These are phyloP conservation scores for Parus major DNA, from an alignment of 2,113 vertebrate genomes.

Conservation along the genomic window DNA sequence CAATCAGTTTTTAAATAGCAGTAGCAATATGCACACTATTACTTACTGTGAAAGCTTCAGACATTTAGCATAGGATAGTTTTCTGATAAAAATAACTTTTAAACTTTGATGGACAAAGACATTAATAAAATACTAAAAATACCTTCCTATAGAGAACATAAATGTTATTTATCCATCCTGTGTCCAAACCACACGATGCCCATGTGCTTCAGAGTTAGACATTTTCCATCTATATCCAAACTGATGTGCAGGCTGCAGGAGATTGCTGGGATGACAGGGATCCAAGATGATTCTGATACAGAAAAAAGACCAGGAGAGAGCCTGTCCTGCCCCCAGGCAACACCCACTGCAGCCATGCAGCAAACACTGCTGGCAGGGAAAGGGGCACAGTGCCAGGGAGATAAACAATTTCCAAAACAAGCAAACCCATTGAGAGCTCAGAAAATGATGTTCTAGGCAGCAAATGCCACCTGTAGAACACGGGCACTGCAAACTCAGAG, in stretches of 20 bases:
- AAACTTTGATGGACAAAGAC: not conserved
- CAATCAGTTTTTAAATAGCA: slow-evolving; percentile 1
- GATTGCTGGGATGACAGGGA: not conserved
- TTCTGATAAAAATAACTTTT: not conserved
- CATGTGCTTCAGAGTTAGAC: not conserved
- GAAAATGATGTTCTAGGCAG: not conserved
- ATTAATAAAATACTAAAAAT: not conserved
- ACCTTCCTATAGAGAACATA: not conserved
- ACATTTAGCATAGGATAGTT: not conserved
- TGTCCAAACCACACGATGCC: not conserved
- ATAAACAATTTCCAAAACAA: not conserved
- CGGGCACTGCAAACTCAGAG: not conserved
- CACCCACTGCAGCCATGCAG: not conserved
- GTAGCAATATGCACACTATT: not conserved
- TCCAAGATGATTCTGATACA: not conserved
- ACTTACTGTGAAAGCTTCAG: not conserved
- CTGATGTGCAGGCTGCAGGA: not conserved
- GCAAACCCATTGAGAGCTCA: not conserved
- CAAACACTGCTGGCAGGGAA: not conserved
- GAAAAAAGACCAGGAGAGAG: not conserved
- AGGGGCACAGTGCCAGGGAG: not conserved
- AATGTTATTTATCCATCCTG: not conserved
- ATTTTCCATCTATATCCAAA: not conserved
- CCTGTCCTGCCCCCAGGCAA: not conserved
- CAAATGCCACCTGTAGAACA: not conserved